phyloP scores from a whole-genome alignment of 1,140 invertebrate species.

The Lepidotrigona ventralis region DNA sequence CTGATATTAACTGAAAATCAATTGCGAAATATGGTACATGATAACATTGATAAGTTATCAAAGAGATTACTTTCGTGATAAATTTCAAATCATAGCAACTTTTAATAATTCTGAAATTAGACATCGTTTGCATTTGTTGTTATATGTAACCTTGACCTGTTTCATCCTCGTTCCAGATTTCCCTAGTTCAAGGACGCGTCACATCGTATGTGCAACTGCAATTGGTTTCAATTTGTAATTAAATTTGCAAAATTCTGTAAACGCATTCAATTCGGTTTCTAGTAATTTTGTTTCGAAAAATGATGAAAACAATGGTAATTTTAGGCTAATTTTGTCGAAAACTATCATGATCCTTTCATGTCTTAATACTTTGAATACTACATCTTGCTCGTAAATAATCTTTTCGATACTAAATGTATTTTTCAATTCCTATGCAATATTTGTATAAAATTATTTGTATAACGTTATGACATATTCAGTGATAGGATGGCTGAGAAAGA shows the following conservation, averaged over 20 bases:
- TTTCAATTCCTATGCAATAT: neutral
- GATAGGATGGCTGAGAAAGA: conserved; percentile 7
- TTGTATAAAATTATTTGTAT: neutral
- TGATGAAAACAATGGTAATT: neutral
- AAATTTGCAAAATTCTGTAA: neutral
- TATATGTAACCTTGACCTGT: conserved; percentile 18
- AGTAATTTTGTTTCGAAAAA: neutral
- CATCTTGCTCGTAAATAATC: neutral
- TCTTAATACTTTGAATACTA: neutral
- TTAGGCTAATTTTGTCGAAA: neutral
- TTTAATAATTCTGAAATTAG: neutral
- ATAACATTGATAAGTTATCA: neutral
- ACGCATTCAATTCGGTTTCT: neutral
- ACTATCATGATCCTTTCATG: neutral
- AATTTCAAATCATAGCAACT: neutral
- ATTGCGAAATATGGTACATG: neutral
- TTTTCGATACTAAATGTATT: conserved; percentile 4
- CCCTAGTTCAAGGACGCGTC: conserved; percentile 21
- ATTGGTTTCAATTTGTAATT: conserved; percentile 4
- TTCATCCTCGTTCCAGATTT: conserved; percentile 22
- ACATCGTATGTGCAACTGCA: neutral
- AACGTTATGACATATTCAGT: neutral
- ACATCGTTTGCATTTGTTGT: neutral
- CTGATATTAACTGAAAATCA: neutral
- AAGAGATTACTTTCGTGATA: neutral